These are phyloP conservation scores for Uropetala carovei DNA, from an alignment of 2,888 invertebrate genomes.

Conservation along the genomic window DNA sequence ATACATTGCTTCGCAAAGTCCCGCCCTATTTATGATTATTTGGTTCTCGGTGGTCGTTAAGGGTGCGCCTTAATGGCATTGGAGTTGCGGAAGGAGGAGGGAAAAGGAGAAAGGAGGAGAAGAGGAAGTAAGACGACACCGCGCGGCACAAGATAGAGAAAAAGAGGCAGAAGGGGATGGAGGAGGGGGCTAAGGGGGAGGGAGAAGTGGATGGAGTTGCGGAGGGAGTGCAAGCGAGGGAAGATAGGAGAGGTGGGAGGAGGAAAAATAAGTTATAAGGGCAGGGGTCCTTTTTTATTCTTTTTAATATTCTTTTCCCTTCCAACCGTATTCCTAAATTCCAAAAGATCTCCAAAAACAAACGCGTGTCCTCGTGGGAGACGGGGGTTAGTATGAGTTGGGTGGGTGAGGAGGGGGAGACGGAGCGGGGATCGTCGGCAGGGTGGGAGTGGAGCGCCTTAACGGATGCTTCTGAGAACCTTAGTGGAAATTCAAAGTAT, in stretches of 20 bases:
- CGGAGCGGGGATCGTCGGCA: neutral
- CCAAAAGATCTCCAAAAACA: slow-evolving; percentile 51
- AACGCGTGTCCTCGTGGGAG: slow-evolving; percentile 40
- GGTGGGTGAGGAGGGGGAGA: neutral
- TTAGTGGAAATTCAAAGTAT: slow-evolving; percentile 51
- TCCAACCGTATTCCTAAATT: slow-evolving; percentile 45
- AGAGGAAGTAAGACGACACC: neutral
- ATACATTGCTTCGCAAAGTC: slow-evolving; percentile 59
- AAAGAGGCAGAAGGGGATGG: neutral
- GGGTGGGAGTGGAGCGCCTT: neutral
- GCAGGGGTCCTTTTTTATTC: slow-evolving; percentile 51
- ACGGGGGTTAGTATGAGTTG: neutral
- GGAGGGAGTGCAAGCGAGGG: neutral
- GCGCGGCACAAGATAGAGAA: neutral
- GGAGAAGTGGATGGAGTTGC: neutral
- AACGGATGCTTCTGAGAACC: slow-evolving; percentile 16
- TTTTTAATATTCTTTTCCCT: slow-evolving; percentile 58
- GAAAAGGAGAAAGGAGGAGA: neutral
- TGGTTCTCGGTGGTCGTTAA: slow-evolving; percentile 61
- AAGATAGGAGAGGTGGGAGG: neutral
- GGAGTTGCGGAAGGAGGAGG: slow-evolving; percentile 4
- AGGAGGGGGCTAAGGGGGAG: neutral
- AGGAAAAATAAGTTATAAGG: slow-evolving; percentile 46
- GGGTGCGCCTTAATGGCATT: slow-evolving; percentile 61
- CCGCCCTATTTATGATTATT: slow-evolving; percentile 64